Percentiles rank a stretch among this genome's conserved stretches.
Evolutionary conservation across 2,113 vertebrate genomes (phyloP).

Genomic region (Spilogale gracilis): DNA sequence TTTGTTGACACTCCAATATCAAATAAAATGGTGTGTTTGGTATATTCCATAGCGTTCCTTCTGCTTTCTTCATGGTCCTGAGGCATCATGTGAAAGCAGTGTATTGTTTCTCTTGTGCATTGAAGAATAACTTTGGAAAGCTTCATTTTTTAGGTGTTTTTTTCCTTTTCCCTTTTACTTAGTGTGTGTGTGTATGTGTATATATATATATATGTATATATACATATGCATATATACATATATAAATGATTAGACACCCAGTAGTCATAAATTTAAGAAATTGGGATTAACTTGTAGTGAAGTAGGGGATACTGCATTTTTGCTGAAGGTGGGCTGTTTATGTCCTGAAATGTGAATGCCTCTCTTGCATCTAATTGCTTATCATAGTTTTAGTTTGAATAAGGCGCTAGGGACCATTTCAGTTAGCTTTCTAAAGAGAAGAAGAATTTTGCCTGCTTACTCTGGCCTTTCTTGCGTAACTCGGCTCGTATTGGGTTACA

Average conservation of each 20-base stretch:
- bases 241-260: neutral
- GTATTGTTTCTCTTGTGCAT: neutral
- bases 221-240: neutral
- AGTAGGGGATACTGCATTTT: neutral
- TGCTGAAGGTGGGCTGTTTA: neutral
- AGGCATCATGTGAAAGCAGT: neutral
- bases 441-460: neutral
- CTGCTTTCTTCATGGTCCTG: neutral
- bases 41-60: neutral
- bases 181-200: neutral
- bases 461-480: neutral
- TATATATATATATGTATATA: neutral
- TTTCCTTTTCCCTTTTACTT: constrained; percentile 30
- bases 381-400: neutral
- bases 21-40: neutral
- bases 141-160: neutral
- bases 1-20: neutral
- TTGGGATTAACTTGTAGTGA: constrained; percentile 11
- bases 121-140: neutral
- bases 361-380: neutral
- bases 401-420: neutral
- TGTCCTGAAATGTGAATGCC: neutral
- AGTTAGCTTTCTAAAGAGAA: neutral
- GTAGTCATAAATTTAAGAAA: constrained; percentile 23
- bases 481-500: neutral